phyloP scores from a whole-genome alignment of 2,888 invertebrate genomes.

The Odontothrips loti region DNA sequence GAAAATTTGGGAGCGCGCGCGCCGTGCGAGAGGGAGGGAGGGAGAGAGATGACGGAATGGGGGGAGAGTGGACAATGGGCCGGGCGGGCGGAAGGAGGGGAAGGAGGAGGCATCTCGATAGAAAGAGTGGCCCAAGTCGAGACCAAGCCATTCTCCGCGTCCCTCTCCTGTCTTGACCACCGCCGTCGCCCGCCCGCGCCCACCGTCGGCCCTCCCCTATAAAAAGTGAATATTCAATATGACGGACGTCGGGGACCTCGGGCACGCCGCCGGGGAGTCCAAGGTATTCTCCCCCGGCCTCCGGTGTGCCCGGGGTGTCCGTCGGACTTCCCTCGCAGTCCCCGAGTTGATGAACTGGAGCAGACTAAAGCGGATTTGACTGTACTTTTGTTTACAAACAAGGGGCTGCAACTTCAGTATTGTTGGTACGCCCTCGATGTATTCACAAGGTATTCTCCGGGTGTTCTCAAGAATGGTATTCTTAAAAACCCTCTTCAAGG shows the following conservation, averaged over 20 bases:
- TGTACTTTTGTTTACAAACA: too few relatives aligned
- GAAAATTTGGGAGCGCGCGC: conserved; percentile 6
- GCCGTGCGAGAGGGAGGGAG: neutral
- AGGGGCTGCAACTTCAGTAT: too few relatives aligned
- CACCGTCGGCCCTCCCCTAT: neutral
- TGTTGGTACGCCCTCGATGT: too few relatives aligned
- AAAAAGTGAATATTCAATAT: conserved; percentile 27
- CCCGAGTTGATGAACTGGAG: too few relatives aligned
- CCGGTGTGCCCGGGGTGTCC: too few relatives aligned
- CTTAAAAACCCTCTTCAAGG: too few relatives aligned
- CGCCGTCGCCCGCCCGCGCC: neutral
- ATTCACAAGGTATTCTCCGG: too few relatives aligned
- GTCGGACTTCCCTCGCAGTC: too few relatives aligned
- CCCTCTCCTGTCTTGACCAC: conserved; percentile 7
- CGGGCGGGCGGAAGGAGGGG: neutral
- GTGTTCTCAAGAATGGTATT: too few relatives aligned
- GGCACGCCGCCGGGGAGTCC: neutral
- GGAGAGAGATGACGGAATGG: conserved; percentile 15
- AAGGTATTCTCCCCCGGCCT: neutral
- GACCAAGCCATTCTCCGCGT: neutral
- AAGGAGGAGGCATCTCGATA: conserved; percentile 5
- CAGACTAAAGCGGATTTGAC: too few relatives aligned
- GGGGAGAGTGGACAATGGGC: conserved; percentile 17
- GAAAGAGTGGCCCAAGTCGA: conserved; percentile 19
- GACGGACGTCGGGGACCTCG: neutral